phyloP scores from a whole-genome alignment of 2,888 invertebrate genomes.

The Protonemura montana region DNA sequence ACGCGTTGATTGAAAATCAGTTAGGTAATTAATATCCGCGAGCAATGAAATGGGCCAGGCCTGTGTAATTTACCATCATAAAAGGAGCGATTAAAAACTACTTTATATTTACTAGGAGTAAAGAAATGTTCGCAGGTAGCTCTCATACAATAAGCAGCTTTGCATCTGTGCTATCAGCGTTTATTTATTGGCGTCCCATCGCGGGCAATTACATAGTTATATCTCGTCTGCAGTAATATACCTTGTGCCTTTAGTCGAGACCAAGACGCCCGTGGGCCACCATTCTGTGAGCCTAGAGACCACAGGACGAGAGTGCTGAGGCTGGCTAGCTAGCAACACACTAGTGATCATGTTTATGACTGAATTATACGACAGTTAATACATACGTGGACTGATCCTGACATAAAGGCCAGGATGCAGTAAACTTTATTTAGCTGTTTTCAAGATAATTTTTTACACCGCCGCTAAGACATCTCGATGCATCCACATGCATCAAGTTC shows the following conservation, averaged over 20 bases:
- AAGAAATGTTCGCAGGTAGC: neutral
- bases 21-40: neutral
- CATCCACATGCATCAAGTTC: neutral
- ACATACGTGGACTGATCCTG: neutral
- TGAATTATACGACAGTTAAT: neutral
- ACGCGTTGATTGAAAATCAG: slow-evolving; percentile 25
- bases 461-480: neutral
- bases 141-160: no score
- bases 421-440: neutral
- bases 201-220: neutral
- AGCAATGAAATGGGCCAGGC: slow-evolving; percentile 1
- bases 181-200: neutral
- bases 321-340: no score
- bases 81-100: neutral
- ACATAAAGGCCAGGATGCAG: neutral
- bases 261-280: no score
- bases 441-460: neutral
- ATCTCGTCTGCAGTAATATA: no score
- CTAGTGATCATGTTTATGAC: neutral
- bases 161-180: neutral
- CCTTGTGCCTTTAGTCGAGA: no score
- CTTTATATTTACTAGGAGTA: neutral
- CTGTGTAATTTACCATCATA: slow-evolving; percentile 20
- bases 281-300: no score
- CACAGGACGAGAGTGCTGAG: no score